These are phyloP conservation scores for Oikopleura albicans DNA, from an alignment of 23 tunicate genomes.

Conservation along the genomic window DNA sequence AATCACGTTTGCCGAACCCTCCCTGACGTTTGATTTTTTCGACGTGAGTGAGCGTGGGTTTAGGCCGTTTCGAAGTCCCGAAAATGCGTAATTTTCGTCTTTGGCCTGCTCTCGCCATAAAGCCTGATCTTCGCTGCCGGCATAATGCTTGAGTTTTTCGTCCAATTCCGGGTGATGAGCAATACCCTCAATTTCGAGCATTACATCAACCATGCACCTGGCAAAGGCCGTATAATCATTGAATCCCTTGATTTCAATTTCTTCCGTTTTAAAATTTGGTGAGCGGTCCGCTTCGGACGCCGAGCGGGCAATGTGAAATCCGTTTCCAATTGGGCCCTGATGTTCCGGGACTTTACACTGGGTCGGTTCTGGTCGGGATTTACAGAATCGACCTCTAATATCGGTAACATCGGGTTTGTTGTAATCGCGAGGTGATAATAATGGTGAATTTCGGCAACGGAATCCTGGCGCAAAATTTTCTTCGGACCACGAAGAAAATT, in stretches of 20 bases:
- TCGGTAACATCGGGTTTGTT: background rate
- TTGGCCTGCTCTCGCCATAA: background rate
- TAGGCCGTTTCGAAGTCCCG: slow-evolving; percentile 2
- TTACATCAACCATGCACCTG: background rate
- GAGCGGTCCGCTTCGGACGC: background rate
- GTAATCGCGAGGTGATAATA: background rate
- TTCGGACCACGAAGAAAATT: background rate
- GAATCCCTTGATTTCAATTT: background rate
- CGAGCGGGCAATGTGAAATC: background rate
- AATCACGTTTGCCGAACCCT: too few relatives aligned
- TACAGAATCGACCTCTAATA: slow-evolving; percentile 4
- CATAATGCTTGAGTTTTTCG: background rate
- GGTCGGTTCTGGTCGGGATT: background rate
- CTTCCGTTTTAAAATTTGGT: background rate
- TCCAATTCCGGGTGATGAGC: slow-evolving; percentile 15
- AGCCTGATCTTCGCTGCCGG: background rate
- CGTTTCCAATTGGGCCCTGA: background rate
- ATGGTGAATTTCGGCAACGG: background rate
- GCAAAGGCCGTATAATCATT: background rate
- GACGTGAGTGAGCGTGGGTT: background rate
- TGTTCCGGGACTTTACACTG: background rate
- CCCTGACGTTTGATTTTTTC: background rate
- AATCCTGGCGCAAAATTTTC: background rate
- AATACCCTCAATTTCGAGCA: slow-evolving; percentile 7
- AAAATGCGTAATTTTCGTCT: background rate